phyloP scores from a whole-genome alignment of 2,797 vertebrate genomes.

The Characodon lateralis region DNA sequence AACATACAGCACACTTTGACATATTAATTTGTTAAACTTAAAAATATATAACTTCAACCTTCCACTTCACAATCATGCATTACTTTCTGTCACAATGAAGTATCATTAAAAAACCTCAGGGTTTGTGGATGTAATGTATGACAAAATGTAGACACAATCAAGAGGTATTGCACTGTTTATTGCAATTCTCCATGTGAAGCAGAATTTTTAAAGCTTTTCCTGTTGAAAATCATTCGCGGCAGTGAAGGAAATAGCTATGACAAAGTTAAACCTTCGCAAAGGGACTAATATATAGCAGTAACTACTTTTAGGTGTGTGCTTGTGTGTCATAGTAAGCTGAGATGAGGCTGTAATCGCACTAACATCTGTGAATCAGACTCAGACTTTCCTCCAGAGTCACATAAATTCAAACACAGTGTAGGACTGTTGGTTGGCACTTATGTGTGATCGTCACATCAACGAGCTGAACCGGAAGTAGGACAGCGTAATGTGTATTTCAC shows the following conservation, averaged over 20 bases:
- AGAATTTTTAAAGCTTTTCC: not conserved
- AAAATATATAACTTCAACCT: not conserved
- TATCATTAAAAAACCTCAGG: not conserved
- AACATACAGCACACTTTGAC: not conserved
- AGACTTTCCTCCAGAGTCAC: slow-evolving; percentile 64
- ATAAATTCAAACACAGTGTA: slow-evolving; percentile 23
- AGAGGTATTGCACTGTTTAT: not conserved
- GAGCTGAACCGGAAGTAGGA: slow-evolving; percentile 60
- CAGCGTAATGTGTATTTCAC: slow-evolving; percentile 53
- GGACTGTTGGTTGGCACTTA: slow-evolving; percentile 45
- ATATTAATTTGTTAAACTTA: not conserved
- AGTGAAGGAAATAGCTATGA: slow-evolving; percentile 13
- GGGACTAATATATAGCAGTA: slow-evolving; percentile 34
- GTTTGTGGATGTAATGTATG: not conserved
- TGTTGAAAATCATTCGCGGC: not conserved
- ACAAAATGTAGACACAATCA: not conserved
- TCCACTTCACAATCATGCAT: not conserved
- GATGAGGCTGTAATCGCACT: slow-evolving; percentile 53
- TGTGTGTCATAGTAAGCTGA: slow-evolving; percentile 39
- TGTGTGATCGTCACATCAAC: slow-evolving; percentile 51
- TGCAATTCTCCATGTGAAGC: not conserved
- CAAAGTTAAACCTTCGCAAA: slow-evolving; percentile 8
- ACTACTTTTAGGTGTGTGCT: slow-evolving; percentile 46
- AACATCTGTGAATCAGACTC: slow-evolving; percentile 71
- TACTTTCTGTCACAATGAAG: not conserved